Conservation (phyloP, 1,140 invertebrate genomes). For the Tetramorium alpestre region DNA sequence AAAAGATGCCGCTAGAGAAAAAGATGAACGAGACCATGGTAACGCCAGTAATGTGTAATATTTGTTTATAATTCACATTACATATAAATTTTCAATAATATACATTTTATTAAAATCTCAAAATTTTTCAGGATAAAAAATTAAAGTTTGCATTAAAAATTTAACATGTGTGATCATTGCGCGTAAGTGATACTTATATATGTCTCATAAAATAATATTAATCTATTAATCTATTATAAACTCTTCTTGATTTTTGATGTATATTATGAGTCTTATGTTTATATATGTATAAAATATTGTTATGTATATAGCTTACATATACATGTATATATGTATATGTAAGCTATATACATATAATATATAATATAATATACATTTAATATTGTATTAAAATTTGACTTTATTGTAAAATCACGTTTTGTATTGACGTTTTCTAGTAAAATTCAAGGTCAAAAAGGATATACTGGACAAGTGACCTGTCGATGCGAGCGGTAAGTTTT, state of each 20-base stretch:
- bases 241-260: background rate
- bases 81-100: background rate
- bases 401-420: background rate
- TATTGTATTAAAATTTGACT: too few relatives aligned
- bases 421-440: slow-evolving; percentile 63
- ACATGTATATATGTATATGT: background rate
- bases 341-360: too few relatives aligned
- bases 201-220: background rate
- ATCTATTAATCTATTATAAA: slow-evolving; percentile 9
- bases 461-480: slow-evolving; percentile 76
- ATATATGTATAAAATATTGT: background rate
- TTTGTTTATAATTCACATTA: slow-evolving; percentile 23
- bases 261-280: background rate
- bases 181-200: slow-evolving; percentile 63
- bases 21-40: slow-evolving; percentile 27
- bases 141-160: background rate
- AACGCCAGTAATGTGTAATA: background rate
- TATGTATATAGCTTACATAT: background rate
- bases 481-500: slow-evolving; percentile 72
- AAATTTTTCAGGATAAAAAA: slow-evolving; percentile 31
- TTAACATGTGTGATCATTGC: slow-evolving; percentile 76
- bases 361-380: too few relatives aligned
- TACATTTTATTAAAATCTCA: slow-evolving; percentile 1
- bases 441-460: slow-evolving; percentile 73
- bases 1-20: slow-evolving; percentile 34